These are phyloP conservation scores for Notolabrus celidotus DNA, from an alignment of 2,797 vertebrate genomes.

Conservation along the genomic window DNA sequence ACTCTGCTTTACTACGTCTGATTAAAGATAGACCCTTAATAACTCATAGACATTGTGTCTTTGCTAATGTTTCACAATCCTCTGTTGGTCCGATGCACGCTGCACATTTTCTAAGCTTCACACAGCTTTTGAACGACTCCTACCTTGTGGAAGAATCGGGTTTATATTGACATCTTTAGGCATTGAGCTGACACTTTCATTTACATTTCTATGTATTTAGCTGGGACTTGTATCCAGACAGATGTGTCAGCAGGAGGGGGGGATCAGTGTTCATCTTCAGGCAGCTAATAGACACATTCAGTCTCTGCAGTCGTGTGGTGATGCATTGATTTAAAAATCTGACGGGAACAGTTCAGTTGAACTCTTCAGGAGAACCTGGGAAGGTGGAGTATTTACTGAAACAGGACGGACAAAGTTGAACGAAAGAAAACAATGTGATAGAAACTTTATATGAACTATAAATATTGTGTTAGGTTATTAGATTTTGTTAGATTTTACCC, in stretches of 20 bases:
- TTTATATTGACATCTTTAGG: constrained; percentile 17
- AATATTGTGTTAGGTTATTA: too few relatives aligned
- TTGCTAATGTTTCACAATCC: neutral
- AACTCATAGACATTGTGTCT: too few relatives aligned
- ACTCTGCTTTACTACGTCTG: neutral
- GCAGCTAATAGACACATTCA: neutral
- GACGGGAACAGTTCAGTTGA: too few relatives aligned
- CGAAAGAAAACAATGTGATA: too few relatives aligned
- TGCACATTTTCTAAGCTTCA: neutral
- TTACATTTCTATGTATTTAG: constrained; percentile 25
- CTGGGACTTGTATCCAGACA: constrained; percentile 23
- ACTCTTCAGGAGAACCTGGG: too few relatives aligned
- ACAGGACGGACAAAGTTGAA: too few relatives aligned
- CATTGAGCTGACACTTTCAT: constrained; percentile 19
- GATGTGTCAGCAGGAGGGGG: constrained; percentile 24
- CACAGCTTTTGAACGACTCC: neutral
- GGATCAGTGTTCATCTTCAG: constrained; percentile 23
- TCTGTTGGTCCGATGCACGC: neutral
- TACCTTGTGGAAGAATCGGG: neutral
- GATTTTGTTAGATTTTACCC: too few relatives aligned
- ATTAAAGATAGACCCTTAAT: neutral
- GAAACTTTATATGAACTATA: too few relatives aligned
- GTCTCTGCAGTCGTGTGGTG: neutral
- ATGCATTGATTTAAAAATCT: too few relatives aligned
- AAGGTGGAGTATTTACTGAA: too few relatives aligned